A percentile compares a stretch with the other conserved stretches of the same genome.
Conservation (phyloP, 2,113 vertebrate genomes). For the Empidonax traillii region DNA sequence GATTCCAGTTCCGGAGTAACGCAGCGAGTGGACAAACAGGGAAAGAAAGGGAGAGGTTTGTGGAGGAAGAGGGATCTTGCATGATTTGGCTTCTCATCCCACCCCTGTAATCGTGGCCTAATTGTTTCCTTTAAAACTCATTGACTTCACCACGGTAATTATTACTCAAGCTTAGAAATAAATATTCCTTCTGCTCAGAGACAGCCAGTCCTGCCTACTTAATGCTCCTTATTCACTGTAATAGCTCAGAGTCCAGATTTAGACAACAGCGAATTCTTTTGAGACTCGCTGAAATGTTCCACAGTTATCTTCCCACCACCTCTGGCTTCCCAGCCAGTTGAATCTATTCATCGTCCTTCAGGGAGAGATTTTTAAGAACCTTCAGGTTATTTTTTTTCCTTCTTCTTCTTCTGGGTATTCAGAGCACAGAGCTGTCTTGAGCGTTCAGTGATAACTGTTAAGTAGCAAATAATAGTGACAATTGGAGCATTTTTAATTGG, state of each 20-base stretch:
- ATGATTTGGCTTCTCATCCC: not conserved
- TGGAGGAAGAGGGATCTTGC: not conserved
- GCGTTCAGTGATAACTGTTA: not conserved
- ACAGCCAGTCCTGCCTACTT: conserved; percentile 2
- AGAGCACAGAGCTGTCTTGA: conserved; percentile 8
- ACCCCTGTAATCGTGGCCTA: not conserved
- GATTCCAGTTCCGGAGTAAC: conserved; percentile 11
- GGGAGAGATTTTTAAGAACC: not conserved
- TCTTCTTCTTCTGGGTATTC: not conserved
- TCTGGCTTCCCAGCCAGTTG: not conserved
- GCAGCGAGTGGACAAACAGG: not conserved
- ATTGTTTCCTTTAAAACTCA: conserved; percentile 42
- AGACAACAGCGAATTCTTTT: not conserved
- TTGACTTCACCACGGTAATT: conserved; percentile 16
- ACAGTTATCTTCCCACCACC: not conserved
- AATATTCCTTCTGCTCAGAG: conserved; percentile 16
- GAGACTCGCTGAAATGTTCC: not conserved
- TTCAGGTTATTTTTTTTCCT: not conserved
- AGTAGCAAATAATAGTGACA: conserved; percentile 21
- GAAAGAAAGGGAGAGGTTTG: not conserved
- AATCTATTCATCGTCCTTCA: not conserved
- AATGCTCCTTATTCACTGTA: not conserved
- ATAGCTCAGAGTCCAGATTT: conserved; percentile 31
- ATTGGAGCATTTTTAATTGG: conserved; percentile 12
- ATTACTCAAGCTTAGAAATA: conserved; percentile 19